phyloP scores from a whole-genome alignment of 2,113 vertebrate species.

The Talpa occidentalis region DNA sequence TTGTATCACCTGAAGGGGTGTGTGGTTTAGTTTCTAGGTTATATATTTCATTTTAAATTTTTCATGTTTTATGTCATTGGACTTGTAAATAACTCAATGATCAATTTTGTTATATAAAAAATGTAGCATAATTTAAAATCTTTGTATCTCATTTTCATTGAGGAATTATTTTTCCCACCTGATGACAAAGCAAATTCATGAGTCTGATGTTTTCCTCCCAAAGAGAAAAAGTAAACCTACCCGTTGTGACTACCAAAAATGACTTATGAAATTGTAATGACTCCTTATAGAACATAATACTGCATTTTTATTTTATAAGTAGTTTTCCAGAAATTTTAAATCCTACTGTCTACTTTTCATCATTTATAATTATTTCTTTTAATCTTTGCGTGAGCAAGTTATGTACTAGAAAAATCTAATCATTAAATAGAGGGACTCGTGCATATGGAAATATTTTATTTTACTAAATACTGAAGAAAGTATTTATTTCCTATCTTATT shows the following conservation, averaged over 20 bases:
- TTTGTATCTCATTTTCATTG: background rate
- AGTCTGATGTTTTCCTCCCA: background rate
- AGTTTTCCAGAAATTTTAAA: slow-evolving; percentile 22
- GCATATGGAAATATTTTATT: slow-evolving; percentile 31
- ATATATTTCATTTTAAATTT: background rate
- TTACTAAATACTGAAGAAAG: slow-evolving; percentile 40
- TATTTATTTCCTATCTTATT: slow-evolving; percentile 46
- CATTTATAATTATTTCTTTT: slow-evolving; percentile 52
- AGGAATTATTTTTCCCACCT: background rate
- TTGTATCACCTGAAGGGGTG: background rate
- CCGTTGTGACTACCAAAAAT: background rate
- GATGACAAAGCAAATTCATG: slow-evolving; percentile 7
- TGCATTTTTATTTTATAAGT: background rate
- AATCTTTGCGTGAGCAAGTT: background rate
- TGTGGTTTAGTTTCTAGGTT: slow-evolving; percentile 22
- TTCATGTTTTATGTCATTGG: background rate
- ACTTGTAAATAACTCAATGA: slow-evolving; percentile 7
- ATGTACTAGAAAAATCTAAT: background rate
- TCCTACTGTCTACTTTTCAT: background rate
- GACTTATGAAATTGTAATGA: background rate
- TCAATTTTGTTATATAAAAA: slow-evolving; percentile 8
- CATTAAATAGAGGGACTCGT: background rate
- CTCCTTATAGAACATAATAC: background rate
- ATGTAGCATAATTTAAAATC: background rate
- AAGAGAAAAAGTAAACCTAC: slow-evolving; percentile 21